Evolutionary conservation across 2,113 vertebrate genomes (phyloP).

Genomic region (Sapajus apella): DNA sequence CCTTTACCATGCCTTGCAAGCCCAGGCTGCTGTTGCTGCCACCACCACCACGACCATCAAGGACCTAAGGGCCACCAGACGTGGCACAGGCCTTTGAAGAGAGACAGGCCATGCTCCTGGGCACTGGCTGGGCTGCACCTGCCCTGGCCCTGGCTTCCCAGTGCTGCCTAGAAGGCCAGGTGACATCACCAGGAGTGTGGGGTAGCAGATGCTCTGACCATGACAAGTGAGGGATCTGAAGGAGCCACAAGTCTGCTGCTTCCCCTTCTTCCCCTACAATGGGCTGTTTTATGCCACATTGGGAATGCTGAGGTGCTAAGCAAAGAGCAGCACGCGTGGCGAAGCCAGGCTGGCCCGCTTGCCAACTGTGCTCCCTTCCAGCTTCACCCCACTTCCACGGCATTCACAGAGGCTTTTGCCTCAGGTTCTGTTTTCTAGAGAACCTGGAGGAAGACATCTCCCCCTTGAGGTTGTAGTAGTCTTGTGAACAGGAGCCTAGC

Average conservation of each 20-base stretch:
- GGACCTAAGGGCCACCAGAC: not conserved
- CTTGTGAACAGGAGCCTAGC: not conserved
- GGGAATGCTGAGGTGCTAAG: not conserved
- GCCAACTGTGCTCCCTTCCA: not conserved
- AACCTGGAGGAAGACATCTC: not conserved
- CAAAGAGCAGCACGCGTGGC: accelerated
- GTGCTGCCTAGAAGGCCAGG: not conserved
- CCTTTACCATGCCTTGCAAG: not conserved
- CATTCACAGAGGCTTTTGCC: not conserved
- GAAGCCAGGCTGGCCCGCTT: not conserved
- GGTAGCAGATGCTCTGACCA: not conserved
- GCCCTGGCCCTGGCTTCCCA: not conserved
- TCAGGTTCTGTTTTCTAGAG: not conserved
- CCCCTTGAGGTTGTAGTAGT: not conserved
- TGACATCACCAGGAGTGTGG: not conserved
- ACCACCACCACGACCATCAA: not conserved
- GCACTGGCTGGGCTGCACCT: not conserved
- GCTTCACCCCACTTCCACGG: not conserved
- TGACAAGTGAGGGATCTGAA: no score
- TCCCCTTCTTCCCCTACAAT: accelerated
- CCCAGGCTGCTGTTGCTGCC: not conserved
- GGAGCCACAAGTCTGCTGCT: not conserved
- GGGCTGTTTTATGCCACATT: not conserved
- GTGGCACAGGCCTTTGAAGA: not conserved
- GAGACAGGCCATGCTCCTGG: accelerated